These are phyloP conservation scores for Pogonocichla stellata DNA, from an alignment of 2,113 vertebrate species.

Conservation along the genomic window DNA sequence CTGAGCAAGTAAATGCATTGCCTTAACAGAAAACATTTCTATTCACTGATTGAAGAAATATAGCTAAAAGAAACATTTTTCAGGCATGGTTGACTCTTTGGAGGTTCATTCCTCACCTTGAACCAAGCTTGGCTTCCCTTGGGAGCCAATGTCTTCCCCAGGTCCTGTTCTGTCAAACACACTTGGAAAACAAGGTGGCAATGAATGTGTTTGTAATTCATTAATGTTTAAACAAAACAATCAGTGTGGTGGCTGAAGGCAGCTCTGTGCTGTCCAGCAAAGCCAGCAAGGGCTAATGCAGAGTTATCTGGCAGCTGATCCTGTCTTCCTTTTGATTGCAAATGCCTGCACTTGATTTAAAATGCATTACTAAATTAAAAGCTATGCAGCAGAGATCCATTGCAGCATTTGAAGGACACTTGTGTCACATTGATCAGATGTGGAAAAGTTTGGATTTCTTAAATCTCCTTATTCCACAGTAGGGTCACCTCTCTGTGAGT, in stretches of 20 bases:
- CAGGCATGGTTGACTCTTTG: background rate
- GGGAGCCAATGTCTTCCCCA: background rate
- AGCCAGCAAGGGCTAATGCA: background rate
- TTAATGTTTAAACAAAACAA: background rate
- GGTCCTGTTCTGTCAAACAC: background rate
- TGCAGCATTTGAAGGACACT: background rate
- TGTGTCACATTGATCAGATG: background rate
- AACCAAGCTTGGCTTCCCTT: background rate
- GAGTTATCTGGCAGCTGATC: background rate
- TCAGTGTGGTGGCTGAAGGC: background rate
- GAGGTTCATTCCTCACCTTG: background rate
- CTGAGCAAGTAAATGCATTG: background rate
- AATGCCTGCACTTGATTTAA: background rate
- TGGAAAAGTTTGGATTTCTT: background rate
- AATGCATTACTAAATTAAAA: conserved; percentile 32
- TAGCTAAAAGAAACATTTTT: background rate
- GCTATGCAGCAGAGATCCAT: background rate
- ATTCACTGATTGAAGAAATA: background rate
- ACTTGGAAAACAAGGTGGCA: background rate
- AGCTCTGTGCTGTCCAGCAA: background rate
- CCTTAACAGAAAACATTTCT: background rate
- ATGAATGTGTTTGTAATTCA: background rate
- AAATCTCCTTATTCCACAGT: background rate
- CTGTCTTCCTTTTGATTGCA: background rate
- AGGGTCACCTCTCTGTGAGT: background rate